Evolutionary conservation across 2,113 vertebrate genomes (phyloP).

Genomic region (Oryzias woworae): DNA sequence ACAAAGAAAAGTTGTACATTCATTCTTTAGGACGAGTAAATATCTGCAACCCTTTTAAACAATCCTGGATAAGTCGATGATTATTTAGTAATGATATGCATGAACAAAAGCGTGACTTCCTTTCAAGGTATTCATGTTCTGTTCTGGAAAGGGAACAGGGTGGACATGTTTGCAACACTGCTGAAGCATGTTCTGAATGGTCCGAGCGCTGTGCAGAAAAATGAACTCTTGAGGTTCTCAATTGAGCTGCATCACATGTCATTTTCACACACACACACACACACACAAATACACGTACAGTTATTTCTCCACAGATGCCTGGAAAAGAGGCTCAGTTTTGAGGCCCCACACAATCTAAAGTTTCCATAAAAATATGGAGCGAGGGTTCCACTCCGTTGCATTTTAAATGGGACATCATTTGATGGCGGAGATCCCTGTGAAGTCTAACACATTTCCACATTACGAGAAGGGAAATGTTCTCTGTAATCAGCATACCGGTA

Average conservation of each 20-base stretch:
- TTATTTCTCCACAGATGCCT: slow-evolving; percentile 47
- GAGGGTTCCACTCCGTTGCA: slow-evolving; percentile 63
- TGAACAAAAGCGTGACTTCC: slow-evolving; percentile 6
- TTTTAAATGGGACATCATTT: slow-evolving; percentile 58
- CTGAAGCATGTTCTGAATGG: slow-evolving; percentile 17
- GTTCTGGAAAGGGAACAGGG: slow-evolving; percentile 8
- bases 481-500: slow-evolving; percentile 53
- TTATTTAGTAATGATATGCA: slow-evolving; percentile 36
- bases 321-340: slow-evolving; percentile 28
- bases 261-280: slow-evolving; percentile 21
- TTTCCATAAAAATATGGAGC: slow-evolving; percentile 62
- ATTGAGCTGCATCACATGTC: slow-evolving; percentile 17
- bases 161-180: slow-evolving; percentile 44
- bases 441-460: slow-evolving; percentile 51
- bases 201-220: slow-evolving; percentile 33
- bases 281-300: too few species aligned
- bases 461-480: slow-evolving; percentile 42
- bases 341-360: slow-evolving; percentile 37
- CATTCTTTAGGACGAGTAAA: slow-evolving; percentile 9
- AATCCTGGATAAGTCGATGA: slow-evolving; percentile 20
- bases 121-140: slow-evolving; percentile 31
- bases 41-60: slow-evolving; percentile 10
- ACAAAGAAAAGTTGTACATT: slow-evolving; percentile 18
- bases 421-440: slow-evolving; percentile 52
- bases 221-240: slow-evolving; percentile 57